Conservation (phyloP, 2,888 invertebrate genomes). For the Dasypolia templi region DNA sequence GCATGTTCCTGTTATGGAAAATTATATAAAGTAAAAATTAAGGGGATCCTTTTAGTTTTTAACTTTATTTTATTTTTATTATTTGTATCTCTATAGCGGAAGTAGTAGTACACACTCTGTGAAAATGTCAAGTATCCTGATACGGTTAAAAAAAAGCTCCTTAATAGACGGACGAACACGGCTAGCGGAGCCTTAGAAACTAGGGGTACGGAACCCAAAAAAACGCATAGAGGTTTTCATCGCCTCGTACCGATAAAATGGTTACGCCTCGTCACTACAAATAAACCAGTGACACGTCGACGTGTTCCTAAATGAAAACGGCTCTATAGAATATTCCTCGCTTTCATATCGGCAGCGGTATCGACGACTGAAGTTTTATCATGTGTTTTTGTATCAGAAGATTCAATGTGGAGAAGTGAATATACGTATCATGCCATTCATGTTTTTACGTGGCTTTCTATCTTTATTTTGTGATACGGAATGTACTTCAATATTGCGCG, state of each 20-base stretch:
- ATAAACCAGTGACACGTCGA: conserved; percentile 42
- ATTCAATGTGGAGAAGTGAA: not conserved
- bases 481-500: too few relatives aligned
- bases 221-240: not conserved
- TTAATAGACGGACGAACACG: not conserved
- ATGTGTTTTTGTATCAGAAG: conserved; percentile 4
- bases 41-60: not conserved
- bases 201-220: not conserved
- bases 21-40: not conserved
- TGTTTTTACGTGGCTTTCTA: too few relatives aligned
- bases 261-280: conserved; percentile 25
- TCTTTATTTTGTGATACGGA: too few relatives aligned
- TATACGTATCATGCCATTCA: too few relatives aligned
- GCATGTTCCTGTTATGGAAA: not conserved
- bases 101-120: not conserved
- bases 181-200: not conserved
- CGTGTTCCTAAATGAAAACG: conserved; percentile 43
- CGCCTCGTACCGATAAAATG: conserved; percentile 7
- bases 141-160: not conserved
- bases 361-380: conserved; percentile 9
- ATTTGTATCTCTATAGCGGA: not conserved
- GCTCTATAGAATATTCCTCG: conserved; percentile 35
- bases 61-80: not conserved
- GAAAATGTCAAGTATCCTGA: not conserved
- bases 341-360: conserved; percentile 31